These are phyloP conservation scores for Myrmecobius fasciatus DNA, from an alignment of 2,113 vertebrate genomes.

Conservation along the genomic window DNA sequence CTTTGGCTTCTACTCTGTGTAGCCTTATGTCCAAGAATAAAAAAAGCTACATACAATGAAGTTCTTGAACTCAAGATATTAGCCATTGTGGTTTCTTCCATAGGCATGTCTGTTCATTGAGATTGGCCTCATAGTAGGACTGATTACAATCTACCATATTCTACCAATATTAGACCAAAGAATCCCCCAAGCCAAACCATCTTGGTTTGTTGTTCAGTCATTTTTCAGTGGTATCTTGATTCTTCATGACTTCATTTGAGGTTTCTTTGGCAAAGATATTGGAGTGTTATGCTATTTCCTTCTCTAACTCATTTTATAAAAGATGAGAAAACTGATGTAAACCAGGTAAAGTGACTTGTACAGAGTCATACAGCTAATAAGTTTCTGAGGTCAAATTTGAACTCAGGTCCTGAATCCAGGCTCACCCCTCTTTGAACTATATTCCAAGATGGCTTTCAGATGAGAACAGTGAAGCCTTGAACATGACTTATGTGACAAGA, in stretches of 20 bases:
- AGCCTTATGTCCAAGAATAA: conserved; percentile 16
- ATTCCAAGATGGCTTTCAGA: background rate
- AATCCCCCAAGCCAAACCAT: background rate
- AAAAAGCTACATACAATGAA: background rate
- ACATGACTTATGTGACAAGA: background rate
- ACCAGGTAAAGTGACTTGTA: background rate
- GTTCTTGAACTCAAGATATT: background rate
- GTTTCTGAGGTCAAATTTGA: background rate
- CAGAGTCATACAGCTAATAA: background rate
- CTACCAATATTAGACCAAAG: conserved; percentile 21
- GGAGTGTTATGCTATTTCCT: background rate
- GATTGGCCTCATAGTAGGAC: background rate
- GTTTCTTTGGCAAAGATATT: background rate
- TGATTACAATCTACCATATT: conserved; percentile 9
- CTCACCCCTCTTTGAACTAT: background rate
- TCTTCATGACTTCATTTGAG: background rate
- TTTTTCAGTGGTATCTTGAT: background rate
- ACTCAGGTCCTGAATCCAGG: background rate
- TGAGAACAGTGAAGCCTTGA: background rate
- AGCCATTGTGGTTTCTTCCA: background rate
- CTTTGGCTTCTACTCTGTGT: background rate
- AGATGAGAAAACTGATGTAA: background rate
- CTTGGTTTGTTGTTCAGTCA: background rate
- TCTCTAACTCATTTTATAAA: background rate
- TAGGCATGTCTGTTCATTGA: conserved; percentile 15